Conservation (phyloP, 2,797 vertebrate species). For the Clamator glandarius region DNA sequence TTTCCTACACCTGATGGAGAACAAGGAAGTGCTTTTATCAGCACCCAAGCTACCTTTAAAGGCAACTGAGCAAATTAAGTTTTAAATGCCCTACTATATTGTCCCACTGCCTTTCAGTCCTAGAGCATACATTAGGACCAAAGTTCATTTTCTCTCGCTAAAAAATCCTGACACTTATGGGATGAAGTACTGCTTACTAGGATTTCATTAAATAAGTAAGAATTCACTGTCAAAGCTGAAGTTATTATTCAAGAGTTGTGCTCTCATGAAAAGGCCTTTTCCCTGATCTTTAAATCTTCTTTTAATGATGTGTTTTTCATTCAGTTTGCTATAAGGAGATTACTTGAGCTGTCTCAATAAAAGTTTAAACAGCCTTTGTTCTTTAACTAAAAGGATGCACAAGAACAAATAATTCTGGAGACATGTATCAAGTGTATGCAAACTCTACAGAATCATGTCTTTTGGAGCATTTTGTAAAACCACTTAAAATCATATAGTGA, state of each 20-base stretch:
- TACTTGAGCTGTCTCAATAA: slow-evolving; percentile 16
- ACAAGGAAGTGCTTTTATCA: not conserved
- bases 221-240: not conserved
- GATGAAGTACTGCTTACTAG: not conserved
- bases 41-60: not conserved
- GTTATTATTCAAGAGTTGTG: slow-evolving; percentile 1
- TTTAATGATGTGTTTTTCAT: slow-evolving; percentile 11
- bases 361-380: slow-evolving; percentile 13
- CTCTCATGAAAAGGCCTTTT: not conserved
- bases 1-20: not conserved
- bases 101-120: not conserved
- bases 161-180: not conserved
- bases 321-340: not conserved
- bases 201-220: slow-evolving; percentile 31
- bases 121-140: not conserved
- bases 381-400: not conserved
- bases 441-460: not conserved
- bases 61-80: not conserved
- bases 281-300: slow-evolving; percentile 19
- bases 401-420: not conserved
- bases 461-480: slow-evolving; percentile 7
- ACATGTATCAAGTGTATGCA: not conserved
- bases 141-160: slow-evolving; percentile 20
- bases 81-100: not conserved
- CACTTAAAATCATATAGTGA: not conserved